Evolutionary conservation across 1,140 invertebrate genomes (phyloP).

Genomic region (Hermetia illucens): DNA sequence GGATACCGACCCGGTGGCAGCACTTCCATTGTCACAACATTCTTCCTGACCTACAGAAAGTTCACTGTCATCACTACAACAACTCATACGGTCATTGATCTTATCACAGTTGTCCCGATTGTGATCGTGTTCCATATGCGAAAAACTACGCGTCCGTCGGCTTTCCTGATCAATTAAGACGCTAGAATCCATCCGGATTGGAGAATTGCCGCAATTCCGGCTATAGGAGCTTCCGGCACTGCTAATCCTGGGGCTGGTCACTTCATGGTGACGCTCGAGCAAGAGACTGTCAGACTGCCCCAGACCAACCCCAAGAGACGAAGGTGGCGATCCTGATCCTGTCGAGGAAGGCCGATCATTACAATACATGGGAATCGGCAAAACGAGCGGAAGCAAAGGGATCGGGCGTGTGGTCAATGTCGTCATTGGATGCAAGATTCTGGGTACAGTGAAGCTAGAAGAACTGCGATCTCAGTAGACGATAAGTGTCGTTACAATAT

Average conservation of each 20-base stretch:
- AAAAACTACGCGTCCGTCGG: too few relatives aligned
- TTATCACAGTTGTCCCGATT: too few relatives aligned
- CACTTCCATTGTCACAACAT: constrained; percentile 13
- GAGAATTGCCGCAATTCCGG: too few relatives aligned
- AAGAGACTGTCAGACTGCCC: constrained; percentile 25
- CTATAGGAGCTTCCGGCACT: not conserved
- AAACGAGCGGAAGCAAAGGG: constrained; percentile 1
- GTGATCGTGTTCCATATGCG: too few relatives aligned
- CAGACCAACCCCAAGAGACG: not conserved
- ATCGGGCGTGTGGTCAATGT: constrained; percentile 4
- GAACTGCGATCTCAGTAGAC: too few relatives aligned
- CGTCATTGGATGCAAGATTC: constrained; percentile 3
- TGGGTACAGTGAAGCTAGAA: too few relatives aligned
- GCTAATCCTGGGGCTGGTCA: constrained; percentile 15
- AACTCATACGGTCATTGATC: constrained; percentile 26
- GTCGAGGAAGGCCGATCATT: not conserved
- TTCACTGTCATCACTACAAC: constrained; percentile 49
- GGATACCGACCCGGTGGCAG: constrained; percentile 9
- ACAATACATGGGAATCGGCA: not conserved
- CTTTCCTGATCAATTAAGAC: too few relatives aligned
- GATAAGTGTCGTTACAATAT: too few relatives aligned
- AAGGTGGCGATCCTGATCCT: not conserved
- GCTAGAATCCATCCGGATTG: too few relatives aligned
- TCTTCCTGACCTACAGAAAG: constrained; percentile 51
- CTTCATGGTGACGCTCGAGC: constrained; percentile 14